Evolutionary conservation across 2,888 invertebrate species (phyloP).

Genomic region (Plagiodera versicolora): DNA sequence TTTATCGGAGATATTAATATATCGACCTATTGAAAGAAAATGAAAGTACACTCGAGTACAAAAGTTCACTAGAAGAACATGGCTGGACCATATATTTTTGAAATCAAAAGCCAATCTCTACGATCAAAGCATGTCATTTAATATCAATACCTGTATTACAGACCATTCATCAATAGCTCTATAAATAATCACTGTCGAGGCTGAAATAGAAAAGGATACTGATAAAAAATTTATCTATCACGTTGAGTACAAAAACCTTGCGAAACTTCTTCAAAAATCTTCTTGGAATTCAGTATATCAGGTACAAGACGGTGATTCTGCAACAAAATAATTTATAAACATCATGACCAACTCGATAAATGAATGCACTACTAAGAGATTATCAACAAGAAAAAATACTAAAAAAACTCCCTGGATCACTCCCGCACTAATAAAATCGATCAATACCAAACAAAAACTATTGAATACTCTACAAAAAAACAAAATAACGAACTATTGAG

Average conservation of each 20-base stretch:
- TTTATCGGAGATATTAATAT: conserved; percentile 8
- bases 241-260: conserved; percentile 3
- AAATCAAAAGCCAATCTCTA: not conserved
- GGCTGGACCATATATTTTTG: conserved; percentile 2
- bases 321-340: not conserved
- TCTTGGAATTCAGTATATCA: conserved; percentile 2
- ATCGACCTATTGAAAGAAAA: conserved; percentile 4
- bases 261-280: conserved; percentile 5
- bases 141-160: conserved; percentile 7
- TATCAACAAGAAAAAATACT: conserved; percentile 3
- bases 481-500: not conserved
- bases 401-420: conserved; percentile 1
- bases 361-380: conserved; percentile 4
- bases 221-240: conserved; percentile 1
- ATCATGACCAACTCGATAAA: conserved; percentile 8
- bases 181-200: conserved; percentile 6
- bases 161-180: conserved; percentile 12
- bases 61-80: conserved; percentile 6
- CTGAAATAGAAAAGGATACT: conserved; percentile 1
- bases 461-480: not conserved
- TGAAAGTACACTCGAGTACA: conserved; percentile 6
- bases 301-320: conserved; percentile 5
- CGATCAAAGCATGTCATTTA: conserved; percentile 7
- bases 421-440: not conserved
- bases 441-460: conserved; percentile 1